These are phyloP conservation scores for Lepidurus couesii DNA, from an alignment of 1,140 invertebrate species.

Conservation along the genomic window DNA sequence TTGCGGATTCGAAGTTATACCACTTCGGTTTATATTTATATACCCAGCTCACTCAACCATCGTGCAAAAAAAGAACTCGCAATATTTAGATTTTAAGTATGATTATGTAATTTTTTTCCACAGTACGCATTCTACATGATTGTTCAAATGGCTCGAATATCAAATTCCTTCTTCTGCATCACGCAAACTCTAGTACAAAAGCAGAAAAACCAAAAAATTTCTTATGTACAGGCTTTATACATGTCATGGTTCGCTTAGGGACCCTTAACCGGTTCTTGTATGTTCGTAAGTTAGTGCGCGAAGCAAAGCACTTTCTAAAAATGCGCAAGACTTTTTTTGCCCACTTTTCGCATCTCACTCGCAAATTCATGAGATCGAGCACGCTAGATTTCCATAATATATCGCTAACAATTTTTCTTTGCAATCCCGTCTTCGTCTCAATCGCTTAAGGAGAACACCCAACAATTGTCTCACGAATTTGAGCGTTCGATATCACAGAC, in stretches of 20 bases:
- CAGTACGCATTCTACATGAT: slow-evolving; percentile 1
- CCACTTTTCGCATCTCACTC: slow-evolving; percentile 2
- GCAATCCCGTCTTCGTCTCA: not conserved
- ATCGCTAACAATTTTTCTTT: not conserved
- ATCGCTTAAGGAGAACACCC: slow-evolving; percentile 3
- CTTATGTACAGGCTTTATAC: slow-evolving; percentile 19
- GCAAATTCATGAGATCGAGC: slow-evolving; percentile 21
- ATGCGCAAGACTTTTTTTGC: not conserved
- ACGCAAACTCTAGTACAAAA: not conserved
- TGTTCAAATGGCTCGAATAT: slow-evolving; percentile 8
- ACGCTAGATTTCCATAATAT: not conserved
- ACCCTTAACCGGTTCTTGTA: slow-evolving; percentile 14
- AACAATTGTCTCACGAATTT: slow-evolving; percentile 3
- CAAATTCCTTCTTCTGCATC: not conserved
- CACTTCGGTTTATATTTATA: too few species aligned
- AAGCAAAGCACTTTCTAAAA: slow-evolving; percentile 1
- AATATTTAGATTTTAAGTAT: not conserved
- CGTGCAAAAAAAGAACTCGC: too few species aligned
- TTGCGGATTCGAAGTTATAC: too few species aligned
- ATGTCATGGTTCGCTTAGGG: slow-evolving; percentile 10
- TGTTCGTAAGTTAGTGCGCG: slow-evolving; percentile 18
- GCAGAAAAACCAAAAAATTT: not conserved
- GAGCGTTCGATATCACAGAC: slow-evolving; percentile 21
- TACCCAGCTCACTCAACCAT: too few species aligned
- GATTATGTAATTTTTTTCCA: slow-evolving; percentile 2